Base-by-base conservation (phyloP, 2,113 vertebrate species). In the Lepus timidus region DNA sequence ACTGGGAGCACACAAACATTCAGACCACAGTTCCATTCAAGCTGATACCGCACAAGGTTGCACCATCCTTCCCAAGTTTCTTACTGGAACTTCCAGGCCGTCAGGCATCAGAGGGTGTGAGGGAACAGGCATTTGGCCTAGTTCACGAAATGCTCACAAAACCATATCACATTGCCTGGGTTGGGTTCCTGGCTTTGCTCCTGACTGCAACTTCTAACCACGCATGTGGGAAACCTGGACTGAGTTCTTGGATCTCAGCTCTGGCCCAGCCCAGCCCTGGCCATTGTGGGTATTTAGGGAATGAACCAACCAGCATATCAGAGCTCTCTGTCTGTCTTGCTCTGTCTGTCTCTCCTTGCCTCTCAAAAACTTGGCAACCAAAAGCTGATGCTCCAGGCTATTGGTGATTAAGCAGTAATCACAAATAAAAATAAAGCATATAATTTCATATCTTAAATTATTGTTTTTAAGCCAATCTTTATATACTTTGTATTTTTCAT, bases 401-500 rank as follows among this genome's bases (percentile, higher is more conserved):
- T 33, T 23, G 16, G 20, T 17, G n/a, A 86, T 5, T 16, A 81
- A 91, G 65, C 6, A 52, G 23, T 65, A 70, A 79, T 39, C 36
- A 64, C 62, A 87, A 64, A 87, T 67, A 70, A 80, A 90, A 85
- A 65, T 71, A 51, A 85, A 73, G 39, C 51, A 85, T 93, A 58
- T 58, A 14, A 20, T 58, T 58, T 58, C 55, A 58, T 58, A 83
- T 19, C 33, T 13, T 3, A 83, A 83, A 67, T 29, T 22, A 82
- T 23, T 27, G 29, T 73, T 89, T 88, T 87, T 25, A 85, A 94
- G 51, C 27, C 16, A 31, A 73, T 2, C 8, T 64, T 70, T 44
- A 9, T 65, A 25, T 51, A 31, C 52, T 83, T 17, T 7, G 4
- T 61, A 14, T 67, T 90, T 85, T 82, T 84, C 7, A 65, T 83